Conservation (phyloP, 2,113 vertebrate species). For the Puma concolor region DNA sequence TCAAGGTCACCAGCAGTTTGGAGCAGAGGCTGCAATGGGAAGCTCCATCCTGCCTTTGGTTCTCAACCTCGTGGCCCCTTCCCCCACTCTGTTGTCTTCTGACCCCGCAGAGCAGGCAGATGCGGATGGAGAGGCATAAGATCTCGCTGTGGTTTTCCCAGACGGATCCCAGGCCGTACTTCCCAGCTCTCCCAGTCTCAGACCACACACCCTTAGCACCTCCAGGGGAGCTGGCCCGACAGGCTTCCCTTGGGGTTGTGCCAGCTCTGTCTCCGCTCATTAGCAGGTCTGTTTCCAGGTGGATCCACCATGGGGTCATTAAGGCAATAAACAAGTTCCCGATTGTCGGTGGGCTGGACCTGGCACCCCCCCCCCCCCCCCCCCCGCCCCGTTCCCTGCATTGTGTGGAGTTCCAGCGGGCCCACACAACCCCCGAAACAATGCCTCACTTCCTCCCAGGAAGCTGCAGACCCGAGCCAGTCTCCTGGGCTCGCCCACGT, state of each 20-base stretch:
- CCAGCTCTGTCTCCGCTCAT: slow-evolving; percentile 76
- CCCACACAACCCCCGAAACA: slow-evolving; percentile 78
- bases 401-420: slow-evolving; percentile 71
- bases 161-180: slow-evolving; percentile 56
- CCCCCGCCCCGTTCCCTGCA: background rate
- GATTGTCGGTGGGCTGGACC: slow-evolving; percentile 12
- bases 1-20: background rate
- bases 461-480: slow-evolving; percentile 77
- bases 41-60: background rate
- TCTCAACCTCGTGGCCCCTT: background rate
- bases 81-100: background rate
- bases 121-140: background rate
- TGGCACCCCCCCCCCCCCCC: background rate
- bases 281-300: slow-evolving; percentile 82
- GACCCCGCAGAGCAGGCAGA: background rate
- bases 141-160: slow-evolving; percentile 72
- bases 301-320: slow-evolving; percentile 37
- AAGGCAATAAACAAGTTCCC: slow-evolving; percentile 75
- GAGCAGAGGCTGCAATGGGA: background rate
- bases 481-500: slow-evolving; percentile 79
- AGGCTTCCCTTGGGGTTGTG: slow-evolving; percentile 77
- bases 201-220: slow-evolving; percentile 78
- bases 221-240: slow-evolving; percentile 78
- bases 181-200: slow-evolving; percentile 58
- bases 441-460: slow-evolving; percentile 84